A percentile compares a stretch with the other conserved stretches of the same genome.
Conservation (phyloP, 2,888 invertebrate genomes). For the Noctua comes region DNA sequence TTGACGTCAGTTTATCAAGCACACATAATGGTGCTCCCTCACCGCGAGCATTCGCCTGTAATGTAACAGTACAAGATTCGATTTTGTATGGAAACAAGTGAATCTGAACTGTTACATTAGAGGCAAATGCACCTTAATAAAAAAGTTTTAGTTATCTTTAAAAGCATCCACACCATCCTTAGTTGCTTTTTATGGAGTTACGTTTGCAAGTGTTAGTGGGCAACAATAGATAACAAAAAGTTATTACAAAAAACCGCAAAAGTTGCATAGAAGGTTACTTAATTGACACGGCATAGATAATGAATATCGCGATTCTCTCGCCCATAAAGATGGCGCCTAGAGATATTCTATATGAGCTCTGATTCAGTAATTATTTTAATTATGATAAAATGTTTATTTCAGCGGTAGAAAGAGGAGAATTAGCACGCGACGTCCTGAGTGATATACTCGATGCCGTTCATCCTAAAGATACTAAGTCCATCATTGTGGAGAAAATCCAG, state of each 20-base stretch:
- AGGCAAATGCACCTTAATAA: too few relatives aligned
- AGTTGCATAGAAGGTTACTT: neutral
- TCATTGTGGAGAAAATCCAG: conserved; percentile 27
- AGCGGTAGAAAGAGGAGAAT: conserved; percentile 36
- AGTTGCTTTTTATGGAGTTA: neutral
- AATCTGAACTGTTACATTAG: too few relatives aligned
- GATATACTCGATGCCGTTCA: conserved; percentile 27
- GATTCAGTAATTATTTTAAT: neutral
- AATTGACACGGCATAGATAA: neutral
- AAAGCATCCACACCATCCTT: neutral
- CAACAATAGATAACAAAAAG: too few relatives aligned
- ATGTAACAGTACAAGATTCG: too few relatives aligned
- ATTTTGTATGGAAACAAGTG: too few relatives aligned
- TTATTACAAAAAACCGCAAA: too few relatives aligned
- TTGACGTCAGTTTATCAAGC: too few relatives aligned
- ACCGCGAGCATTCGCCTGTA: too few relatives aligned
- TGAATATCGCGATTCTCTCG: neutral
- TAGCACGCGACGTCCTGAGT: conserved; percentile 24
- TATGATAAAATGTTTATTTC: neutral
- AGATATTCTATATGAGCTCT: neutral
- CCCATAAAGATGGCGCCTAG: neutral
- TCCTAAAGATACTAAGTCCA: conserved; percentile 27
- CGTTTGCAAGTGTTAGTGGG: too few relatives aligned
- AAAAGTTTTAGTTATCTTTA: neutral
- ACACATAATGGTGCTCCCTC: too few relatives aligned